Percentiles rank a stretch among this genome's conserved stretches.
Conservation (phyloP, 2,113 vertebrate species). For the Noturus placidus region DNA sequence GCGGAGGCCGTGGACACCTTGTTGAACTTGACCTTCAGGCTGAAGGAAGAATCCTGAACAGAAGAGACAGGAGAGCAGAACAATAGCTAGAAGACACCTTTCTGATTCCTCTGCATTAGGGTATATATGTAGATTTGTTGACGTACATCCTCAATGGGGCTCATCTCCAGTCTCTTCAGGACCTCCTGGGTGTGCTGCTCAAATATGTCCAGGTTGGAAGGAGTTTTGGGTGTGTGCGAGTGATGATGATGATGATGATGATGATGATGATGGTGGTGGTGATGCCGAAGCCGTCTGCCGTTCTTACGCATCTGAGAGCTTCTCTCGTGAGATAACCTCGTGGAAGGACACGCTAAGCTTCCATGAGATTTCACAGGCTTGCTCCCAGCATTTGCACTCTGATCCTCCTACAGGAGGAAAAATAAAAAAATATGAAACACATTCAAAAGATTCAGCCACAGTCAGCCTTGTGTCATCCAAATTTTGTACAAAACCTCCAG, state of each 20-base stretch:
- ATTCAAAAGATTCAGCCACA: background rate
- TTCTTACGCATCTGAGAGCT: slow-evolving; percentile 80
- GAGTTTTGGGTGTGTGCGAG: slow-evolving; percentile 74
- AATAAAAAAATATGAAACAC: background rate
- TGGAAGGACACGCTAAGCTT: slow-evolving; percentile 79
- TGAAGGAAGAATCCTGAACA: slow-evolving; percentile 76
- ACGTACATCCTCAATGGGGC: slow-evolving; percentile 84
- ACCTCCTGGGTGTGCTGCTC: slow-evolving; percentile 94
- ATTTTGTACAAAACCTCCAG: background rate
- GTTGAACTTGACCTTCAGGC: slow-evolving; percentile 87
- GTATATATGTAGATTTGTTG: background rate
- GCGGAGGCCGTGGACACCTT: slow-evolving; percentile 89
- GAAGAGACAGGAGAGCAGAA: background rate
- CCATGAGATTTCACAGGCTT: slow-evolving; percentile 93
- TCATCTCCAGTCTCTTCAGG: slow-evolving; percentile 90
- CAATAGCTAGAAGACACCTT: background rate
- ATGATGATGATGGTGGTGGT: slow-evolving; percentile 77
- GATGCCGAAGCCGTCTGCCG: slow-evolving; percentile 86
- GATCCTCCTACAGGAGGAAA: slow-evolving; percentile 80
- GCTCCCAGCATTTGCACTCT: slow-evolving; percentile 68
- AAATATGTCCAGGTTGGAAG: slow-evolving; percentile 91
- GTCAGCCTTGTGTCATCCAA: background rate
- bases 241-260: slow-evolving; percentile 78
- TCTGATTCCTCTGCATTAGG: background rate
- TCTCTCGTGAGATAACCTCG: slow-evolving; percentile 81